These are phyloP conservation scores for Cistogaster globosa DNA, from an alignment of 2,888 invertebrate genomes.

Conservation along the genomic window DNA sequence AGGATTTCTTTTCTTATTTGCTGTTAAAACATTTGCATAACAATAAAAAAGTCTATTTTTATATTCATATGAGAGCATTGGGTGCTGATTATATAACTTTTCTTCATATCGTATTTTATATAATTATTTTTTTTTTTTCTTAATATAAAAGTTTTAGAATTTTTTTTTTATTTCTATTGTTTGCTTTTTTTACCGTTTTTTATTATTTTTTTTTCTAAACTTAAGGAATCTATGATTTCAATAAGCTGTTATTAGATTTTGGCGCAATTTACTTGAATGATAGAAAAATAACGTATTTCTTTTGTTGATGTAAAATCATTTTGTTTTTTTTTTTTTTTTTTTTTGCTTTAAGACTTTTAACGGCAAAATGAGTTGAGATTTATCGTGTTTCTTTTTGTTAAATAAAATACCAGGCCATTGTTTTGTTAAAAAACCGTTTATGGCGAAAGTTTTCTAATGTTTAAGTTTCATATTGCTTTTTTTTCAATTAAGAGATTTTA, in stretches of 20 bases:
- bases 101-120: conserved; percentile 4
- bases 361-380: conserved; percentile 8
- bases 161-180: conserved; percentile 29
- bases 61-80: conserved; percentile 58
- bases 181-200: conserved; percentile 19
- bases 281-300: conserved; percentile 61
- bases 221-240: conserved; percentile 55
- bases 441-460: too few relatives aligned
- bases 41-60: conserved; percentile 62
- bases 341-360: conserved; percentile 18
- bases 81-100: conserved; percentile 57
- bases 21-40: conserved; percentile 43
- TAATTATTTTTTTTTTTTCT: conserved; percentile 6
- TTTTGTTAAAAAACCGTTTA: neutral
- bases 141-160: neutral
- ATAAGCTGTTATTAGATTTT: conserved; percentile 66
- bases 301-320: conserved; percentile 1
- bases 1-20: conserved; percentile 51
- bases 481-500: too few relatives aligned
- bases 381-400: conserved; percentile 3
- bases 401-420: neutral
- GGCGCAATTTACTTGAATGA: conserved; percentile 44
- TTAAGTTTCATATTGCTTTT: too few relatives aligned
- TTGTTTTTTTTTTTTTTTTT: neutral
- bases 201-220: conserved; percentile 68